Base-by-base conservation (phyloP, 2,888 invertebrate species). In the Ametastegia equiseti region DNA sequence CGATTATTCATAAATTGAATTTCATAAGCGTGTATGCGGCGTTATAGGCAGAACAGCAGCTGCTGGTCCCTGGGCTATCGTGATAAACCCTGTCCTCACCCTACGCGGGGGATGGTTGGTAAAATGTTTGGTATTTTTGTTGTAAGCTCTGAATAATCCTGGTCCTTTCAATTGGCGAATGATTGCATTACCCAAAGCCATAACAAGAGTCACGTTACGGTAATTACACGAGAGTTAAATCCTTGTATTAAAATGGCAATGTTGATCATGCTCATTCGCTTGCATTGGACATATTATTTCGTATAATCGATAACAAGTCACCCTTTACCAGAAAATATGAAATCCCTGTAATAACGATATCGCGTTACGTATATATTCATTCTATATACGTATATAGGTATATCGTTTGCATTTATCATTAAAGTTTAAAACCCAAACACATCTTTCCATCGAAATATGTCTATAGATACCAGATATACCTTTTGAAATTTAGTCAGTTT, bases 171-270 rank as follows among this genome's bases (percentile, higher is more conserved):
- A 75, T 75, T 36, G 75, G 50, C 54, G 54, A 47, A 71, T 71
- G 71, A 71, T 71, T 27, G 71, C 47, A 71, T 71, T 71, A 75
- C 19, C 13, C 54, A 19, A 33, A 33, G 30, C 54, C 54, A 54
- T 75, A 54, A 75, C 50, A 75, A 75, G 36, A 50, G 75, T 75
- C 50, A 36, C n/a, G 75, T 75, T 36, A 75, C 75, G 54, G 27
- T 75, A 75, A 75, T 75, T 75, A 75, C 19, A 75, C 60, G 30
- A 60, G 54, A 39, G 33, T 33, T n/a, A 75, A 75, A 75, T 75
- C 75, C 54, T 0, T 6, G 67, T 39, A 67, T 39, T 67, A 67
- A 67, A 67, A 67, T 36, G 1, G 39, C 39, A 67, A 67, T 23
- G 42, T 67, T 67, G 19, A 67, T 67, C 36, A 23, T 9, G 27